Percentiles rank a stretch among this genome's conserved stretches.
Conservation (phyloP, 2,113 vertebrate species). For the Sander lucioperca region DNA sequence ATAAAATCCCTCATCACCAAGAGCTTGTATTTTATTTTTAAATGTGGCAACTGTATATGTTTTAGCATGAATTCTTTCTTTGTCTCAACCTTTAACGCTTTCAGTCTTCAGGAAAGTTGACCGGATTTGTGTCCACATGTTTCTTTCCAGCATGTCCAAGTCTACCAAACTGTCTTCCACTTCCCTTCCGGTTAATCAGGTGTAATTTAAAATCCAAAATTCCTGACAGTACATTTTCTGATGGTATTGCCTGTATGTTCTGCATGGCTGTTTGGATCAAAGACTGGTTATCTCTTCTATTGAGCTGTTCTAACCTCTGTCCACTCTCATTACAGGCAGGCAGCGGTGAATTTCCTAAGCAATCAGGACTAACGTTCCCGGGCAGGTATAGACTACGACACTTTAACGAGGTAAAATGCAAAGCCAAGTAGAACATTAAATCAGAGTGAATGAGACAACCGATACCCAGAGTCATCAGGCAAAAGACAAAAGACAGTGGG, state of each 20-base stretch:
- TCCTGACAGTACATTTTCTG: conserved; percentile 91
- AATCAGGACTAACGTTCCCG: conserved; percentile 85
- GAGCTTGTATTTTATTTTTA: conserved; percentile 33
- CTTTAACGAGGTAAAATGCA: conserved; percentile 80
- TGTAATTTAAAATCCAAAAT: conserved; percentile 91
- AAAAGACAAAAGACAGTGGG: conserved; percentile 12
- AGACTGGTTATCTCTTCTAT: conserved; percentile 93
- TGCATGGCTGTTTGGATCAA: conserved; percentile 93
- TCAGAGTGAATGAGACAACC: conserved; percentile 59
- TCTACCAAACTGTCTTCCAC: conserved; percentile 69
- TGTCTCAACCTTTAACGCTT: neutral
- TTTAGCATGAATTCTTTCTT: neutral
- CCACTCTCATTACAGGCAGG: conserved; percentile 89
- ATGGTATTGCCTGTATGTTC: conserved; percentile 82
- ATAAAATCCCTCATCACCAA: conserved; percentile 58
- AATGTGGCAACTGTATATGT: conserved; percentile 34
- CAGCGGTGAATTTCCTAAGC: conserved; percentile 88
- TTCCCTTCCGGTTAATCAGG: conserved; percentile 86
- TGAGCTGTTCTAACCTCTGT: conserved; percentile 97
- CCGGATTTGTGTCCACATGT: conserved; percentile 30
- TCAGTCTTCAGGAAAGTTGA: conserved; percentile 37
- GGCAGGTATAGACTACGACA: conserved; percentile 83
- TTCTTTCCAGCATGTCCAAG: conserved; percentile 50
- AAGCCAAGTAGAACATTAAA: conserved; percentile 76
- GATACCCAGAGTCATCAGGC: conserved; percentile 33